Evolutionary conservation across 2,888 invertebrate genomes (phyloP).

Genomic region (Philereme vetulata): DNA sequence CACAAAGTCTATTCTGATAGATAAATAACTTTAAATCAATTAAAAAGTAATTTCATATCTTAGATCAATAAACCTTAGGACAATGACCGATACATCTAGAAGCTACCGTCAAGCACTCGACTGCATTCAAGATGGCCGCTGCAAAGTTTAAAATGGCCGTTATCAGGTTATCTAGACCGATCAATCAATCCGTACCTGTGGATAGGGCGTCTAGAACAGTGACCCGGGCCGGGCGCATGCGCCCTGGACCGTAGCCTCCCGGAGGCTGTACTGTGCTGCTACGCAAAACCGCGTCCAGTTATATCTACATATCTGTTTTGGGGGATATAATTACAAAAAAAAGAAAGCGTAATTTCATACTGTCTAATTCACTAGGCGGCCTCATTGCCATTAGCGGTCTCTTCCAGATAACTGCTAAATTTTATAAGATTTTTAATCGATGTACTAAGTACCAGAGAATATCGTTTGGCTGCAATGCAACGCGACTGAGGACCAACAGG

Average conservation of each 20-base stretch:
- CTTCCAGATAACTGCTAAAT: too few species aligned
- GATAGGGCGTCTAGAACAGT: conserved; percentile 28
- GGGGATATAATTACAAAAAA: too few species aligned
- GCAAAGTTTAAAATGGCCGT: conserved; percentile 20
- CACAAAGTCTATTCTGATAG: too few species aligned
- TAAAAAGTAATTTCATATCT: not conserved
- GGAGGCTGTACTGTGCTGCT: not conserved
- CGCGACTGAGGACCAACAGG: too few species aligned
- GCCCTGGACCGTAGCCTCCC: conserved; percentile 22
- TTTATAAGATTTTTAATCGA: too few species aligned
- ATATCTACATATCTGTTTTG: not conserved
- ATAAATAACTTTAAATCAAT: too few species aligned
- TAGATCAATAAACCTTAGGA: not conserved
- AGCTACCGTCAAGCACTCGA: not conserved
- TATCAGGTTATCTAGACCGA: conserved; percentile 24
- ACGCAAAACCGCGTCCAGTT: not conserved
- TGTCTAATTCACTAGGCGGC: too few species aligned
- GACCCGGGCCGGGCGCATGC: conserved; percentile 26
- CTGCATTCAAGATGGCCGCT: conserved; percentile 19
- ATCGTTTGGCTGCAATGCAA: too few species aligned
- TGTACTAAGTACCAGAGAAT: too few species aligned
- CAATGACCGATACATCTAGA: not conserved
- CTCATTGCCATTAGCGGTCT: too few species aligned
- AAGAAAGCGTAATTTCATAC: too few species aligned
- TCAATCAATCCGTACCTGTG: conserved; percentile 31